phyloP scores from a whole-genome alignment of 92 coral and sea anemone species.

The Epizoanthus illoricatus region DNA sequence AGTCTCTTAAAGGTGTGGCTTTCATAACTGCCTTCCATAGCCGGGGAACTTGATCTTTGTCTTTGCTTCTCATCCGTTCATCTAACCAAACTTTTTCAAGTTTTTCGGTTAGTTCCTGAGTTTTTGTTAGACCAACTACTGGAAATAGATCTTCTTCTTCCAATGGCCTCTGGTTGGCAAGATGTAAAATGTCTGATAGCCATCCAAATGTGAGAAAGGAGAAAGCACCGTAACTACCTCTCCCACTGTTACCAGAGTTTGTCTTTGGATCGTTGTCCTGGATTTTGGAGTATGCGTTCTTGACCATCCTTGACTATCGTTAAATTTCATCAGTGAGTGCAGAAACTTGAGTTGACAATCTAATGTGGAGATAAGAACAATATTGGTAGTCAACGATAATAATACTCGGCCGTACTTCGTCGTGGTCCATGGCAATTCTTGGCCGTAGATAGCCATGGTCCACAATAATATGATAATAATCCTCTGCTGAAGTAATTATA shows the following conservation, averaged over 20 bases:
- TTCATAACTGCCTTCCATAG: neutral
- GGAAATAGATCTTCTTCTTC: constrained; percentile 15
- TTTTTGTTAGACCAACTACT: neutral
- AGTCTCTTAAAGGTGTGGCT: neutral
- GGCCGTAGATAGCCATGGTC: too few relatives aligned
- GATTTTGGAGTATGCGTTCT: neutral
- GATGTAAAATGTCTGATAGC: neutral
- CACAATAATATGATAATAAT: too few relatives aligned
- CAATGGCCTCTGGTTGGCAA: neutral
- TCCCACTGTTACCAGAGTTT: neutral
- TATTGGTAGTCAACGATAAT: too few relatives aligned
- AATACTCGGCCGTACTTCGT: too few relatives aligned
- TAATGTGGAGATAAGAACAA: too few relatives aligned
- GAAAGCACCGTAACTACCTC: neutral
- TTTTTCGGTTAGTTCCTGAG: constrained; percentile 5
- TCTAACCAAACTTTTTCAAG: constrained; percentile 1
- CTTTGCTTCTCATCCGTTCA: neutral
- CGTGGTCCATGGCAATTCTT: too few relatives aligned
- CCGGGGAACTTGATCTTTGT: neutral
- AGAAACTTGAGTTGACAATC: too few relatives aligned
- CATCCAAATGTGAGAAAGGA: neutral
- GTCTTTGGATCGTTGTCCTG: neutral
- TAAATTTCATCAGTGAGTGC: too few relatives aligned
- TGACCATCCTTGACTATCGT: too few relatives aligned
- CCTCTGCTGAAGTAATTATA: too few relatives aligned